phyloP scores from a whole-genome alignment of 2,113 vertebrate genomes.

The Anarrhichthys ocellatus region DNA sequence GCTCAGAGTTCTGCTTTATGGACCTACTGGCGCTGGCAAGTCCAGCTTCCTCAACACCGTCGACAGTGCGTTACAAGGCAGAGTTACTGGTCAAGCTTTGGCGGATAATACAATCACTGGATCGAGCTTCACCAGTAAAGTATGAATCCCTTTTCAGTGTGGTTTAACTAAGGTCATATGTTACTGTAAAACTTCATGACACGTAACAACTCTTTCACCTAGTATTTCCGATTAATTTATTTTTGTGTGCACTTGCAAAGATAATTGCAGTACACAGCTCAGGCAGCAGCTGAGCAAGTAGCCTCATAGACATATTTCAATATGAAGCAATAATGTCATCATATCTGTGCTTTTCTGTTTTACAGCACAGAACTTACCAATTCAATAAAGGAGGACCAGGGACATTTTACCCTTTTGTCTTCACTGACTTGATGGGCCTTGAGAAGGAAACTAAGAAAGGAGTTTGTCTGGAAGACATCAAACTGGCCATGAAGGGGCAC shows the following conservation, averaged over 20 bases:
- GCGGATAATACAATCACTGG: neutral
- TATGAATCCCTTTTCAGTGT: slow-evolving; percentile 7
- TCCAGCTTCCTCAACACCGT: slow-evolving; percentile 68
- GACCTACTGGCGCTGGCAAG: neutral
- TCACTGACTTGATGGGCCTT: slow-evolving; percentile 51
- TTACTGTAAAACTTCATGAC: neutral
- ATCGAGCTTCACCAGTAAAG: neutral
- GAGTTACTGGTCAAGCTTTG: neutral
- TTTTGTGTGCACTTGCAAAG: neutral
- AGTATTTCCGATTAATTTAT: neutral
- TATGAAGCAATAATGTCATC: neutral
- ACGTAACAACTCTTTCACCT: neutral
- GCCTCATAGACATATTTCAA: neutral
- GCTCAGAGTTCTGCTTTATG: slow-evolving; percentile 1
- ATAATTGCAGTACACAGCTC: neutral
- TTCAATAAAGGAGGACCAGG: neutral
- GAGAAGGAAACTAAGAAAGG: accelerated
- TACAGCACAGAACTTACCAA: slow-evolving; percentile 36
- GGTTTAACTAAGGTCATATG: neutral
- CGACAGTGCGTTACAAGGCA: slow-evolving; percentile 23
- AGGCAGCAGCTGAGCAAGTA: neutral
- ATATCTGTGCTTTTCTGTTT: neutral
- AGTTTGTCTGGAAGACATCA: slow-evolving; percentile 37
- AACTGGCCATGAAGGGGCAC: slow-evolving; percentile 37
- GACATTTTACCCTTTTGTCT: slow-evolving; percentile 26